These are phyloP conservation scores for Mola mola DNA, from an alignment of 2,113 vertebrate species.

Conservation along the genomic window DNA sequence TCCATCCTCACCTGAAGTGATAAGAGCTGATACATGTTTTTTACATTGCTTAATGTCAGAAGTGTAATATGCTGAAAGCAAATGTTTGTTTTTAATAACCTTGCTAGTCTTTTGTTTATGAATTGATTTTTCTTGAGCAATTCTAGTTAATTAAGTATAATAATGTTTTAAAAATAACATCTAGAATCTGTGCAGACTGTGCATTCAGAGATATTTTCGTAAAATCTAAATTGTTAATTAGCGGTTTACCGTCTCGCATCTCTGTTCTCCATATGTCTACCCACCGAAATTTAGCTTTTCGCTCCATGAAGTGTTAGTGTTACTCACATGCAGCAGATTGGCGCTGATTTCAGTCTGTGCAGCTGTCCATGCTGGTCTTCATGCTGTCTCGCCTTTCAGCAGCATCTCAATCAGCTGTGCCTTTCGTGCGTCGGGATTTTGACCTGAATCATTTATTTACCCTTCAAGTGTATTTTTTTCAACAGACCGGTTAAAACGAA, in stretches of 20 bases:
- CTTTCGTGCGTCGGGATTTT: too few relatives aligned
- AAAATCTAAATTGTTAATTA: background rate
- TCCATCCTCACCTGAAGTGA: slow-evolving; percentile 21
- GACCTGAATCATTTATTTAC: too few relatives aligned
- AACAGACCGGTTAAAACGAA: background rate
- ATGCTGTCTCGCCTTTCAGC: too few relatives aligned
- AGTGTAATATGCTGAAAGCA: background rate
- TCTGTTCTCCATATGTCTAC: background rate
- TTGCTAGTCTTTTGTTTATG: too few relatives aligned
- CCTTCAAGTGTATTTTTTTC: too few relatives aligned
- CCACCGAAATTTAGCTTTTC: background rate
- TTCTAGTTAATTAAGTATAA: background rate
- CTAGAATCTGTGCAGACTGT: background rate
- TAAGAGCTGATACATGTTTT: slow-evolving; percentile 17
- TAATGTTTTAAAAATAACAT: background rate
- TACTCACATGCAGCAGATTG: background rate
- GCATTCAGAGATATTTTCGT: background rate
- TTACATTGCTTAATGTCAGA: background rate
- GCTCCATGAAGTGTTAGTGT: background rate
- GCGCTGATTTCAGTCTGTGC: background rate
- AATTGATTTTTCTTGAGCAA: background rate
- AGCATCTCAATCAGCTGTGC: background rate
- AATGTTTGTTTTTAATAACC: slow-evolving; percentile 1
- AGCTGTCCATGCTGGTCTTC: too few relatives aligned
- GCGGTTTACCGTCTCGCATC: background rate